These are phyloP conservation scores for Tribolium castaneum DNA, from an alignment of 1,140 invertebrate genomes.

Conservation along the genomic window DNA sequence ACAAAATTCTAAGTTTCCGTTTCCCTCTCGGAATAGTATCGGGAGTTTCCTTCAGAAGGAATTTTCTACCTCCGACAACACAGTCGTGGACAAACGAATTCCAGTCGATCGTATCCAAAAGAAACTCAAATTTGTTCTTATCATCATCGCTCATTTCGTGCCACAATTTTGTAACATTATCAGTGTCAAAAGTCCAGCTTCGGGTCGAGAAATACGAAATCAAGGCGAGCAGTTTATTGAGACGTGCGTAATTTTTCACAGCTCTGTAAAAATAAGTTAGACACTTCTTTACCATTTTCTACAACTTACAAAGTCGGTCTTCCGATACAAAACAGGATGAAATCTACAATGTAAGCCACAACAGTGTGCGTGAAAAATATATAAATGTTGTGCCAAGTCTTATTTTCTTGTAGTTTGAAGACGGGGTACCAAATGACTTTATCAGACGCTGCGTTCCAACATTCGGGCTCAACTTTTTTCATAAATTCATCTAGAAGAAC, in stretches of 20 bases:
- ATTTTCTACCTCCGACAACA: background rate
- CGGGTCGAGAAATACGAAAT: background rate
- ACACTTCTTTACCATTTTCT: background rate
- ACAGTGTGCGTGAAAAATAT: slow-evolving; percentile 69
- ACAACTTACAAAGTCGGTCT: slow-evolving; percentile 68
- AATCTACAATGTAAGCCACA: slow-evolving; percentile 71
- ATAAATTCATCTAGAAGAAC: slow-evolving; percentile 63
- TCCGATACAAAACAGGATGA: slow-evolving; percentile 66
- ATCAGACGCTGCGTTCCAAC: slow-evolving; percentile 66
- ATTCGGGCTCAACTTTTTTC: slow-evolving; percentile 62
- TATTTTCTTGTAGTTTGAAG: slow-evolving; percentile 66
- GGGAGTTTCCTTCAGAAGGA: background rate
- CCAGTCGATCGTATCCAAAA: background rate
- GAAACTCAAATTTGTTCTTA: background rate
- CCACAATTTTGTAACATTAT: background rate
- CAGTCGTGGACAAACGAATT: background rate
- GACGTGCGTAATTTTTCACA: slow-evolving; percentile 71
- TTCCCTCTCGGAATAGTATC: background rate
- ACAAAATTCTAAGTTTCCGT: background rate
- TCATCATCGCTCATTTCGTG: background rate
- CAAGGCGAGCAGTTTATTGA: background rate
- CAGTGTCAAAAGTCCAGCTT: background rate
- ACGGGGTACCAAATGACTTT: slow-evolving; percentile 69
- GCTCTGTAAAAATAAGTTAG: slow-evolving; percentile 67
- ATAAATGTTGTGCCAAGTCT: slow-evolving; percentile 63